Conservation (phyloP, 2,888 invertebrate genomes). For the Rotaria macrura region DNA sequence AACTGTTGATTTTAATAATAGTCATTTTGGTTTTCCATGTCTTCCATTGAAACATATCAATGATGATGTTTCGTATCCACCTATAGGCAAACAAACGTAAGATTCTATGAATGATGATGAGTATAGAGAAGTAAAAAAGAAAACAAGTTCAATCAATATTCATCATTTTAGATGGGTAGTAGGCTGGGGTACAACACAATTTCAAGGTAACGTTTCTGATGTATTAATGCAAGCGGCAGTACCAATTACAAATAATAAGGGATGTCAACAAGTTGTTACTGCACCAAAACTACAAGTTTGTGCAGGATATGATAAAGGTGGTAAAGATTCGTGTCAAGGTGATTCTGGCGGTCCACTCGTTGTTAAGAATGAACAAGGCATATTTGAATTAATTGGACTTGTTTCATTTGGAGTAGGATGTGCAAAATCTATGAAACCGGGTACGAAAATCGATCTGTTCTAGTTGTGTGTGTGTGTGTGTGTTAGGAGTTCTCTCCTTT, state of each 20-base stretch:
- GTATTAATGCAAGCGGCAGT: neutral
- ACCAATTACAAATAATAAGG: neutral
- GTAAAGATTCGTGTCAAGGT: neutral
- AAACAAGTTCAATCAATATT: neutral
- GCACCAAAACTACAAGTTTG: neutral
- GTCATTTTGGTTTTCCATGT: neutral
- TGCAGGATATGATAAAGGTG: conserved; percentile 7
- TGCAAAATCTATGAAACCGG: neutral
- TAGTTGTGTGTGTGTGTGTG: neutral
- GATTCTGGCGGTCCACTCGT: neutral
- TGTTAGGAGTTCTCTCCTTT: neutral
- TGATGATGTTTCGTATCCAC: neutral
- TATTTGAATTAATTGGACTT: conserved; percentile 11
- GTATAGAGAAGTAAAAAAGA: no score
- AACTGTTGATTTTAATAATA: neutral
- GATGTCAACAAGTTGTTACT: neutral
- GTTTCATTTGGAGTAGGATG: neutral
- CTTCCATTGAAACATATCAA: neutral
- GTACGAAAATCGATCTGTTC: neutral
- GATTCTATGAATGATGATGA: neutral
- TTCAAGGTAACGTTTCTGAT: neutral
- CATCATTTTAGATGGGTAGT: neutral
- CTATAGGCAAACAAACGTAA: neutral
- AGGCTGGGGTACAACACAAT: neutral
- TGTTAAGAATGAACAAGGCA: neutral